Percentiles rank a stretch among this genome's conserved stretches.
Conservation (phyloP, 2,888 invertebrate genomes). For the Oscheius sp. region DNA sequence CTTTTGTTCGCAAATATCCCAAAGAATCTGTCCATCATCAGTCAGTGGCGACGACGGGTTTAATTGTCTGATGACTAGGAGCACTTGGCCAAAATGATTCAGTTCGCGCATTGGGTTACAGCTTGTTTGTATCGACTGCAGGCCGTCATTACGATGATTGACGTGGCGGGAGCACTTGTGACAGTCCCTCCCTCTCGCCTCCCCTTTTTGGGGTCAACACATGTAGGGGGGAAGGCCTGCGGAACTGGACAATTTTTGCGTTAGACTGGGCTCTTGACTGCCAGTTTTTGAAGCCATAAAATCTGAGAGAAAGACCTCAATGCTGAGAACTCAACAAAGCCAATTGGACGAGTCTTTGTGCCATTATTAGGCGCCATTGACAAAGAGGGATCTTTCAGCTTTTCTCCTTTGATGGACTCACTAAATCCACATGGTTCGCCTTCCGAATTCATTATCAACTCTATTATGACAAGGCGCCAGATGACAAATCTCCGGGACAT, state of each 20-base stretch:
- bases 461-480: constrained; percentile 38
- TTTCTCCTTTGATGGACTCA: constrained; percentile 67
- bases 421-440: constrained; percentile 66
- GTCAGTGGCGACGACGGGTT: neutral
- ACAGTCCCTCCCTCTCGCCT: neutral
- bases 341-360: neutral
- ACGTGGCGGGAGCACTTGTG: constrained; percentile 22
- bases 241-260: neutral
- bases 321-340: neutral
- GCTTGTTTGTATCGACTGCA: constrained; percentile 29
- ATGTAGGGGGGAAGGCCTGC: too few relatives aligned
- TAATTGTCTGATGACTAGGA: constrained; percentile 24
- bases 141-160: constrained; percentile 30
- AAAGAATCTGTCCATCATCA: neutral
- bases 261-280: too few relatives aligned
- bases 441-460: constrained; percentile 67
- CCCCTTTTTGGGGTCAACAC: neutral
- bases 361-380: neutral
- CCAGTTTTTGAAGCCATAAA: neutral
- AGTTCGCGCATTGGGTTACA: constrained; percentile 28
- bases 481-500: constrained; percentile 30
- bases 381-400: constrained; percentile 48
- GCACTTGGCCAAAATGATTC: constrained; percentile 20
- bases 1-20: neutral
- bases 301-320: neutral